These are phyloP conservation scores for Clarias batrachus DNA, from an alignment of 2,113 vertebrate genomes.

Conservation along the genomic window DNA sequence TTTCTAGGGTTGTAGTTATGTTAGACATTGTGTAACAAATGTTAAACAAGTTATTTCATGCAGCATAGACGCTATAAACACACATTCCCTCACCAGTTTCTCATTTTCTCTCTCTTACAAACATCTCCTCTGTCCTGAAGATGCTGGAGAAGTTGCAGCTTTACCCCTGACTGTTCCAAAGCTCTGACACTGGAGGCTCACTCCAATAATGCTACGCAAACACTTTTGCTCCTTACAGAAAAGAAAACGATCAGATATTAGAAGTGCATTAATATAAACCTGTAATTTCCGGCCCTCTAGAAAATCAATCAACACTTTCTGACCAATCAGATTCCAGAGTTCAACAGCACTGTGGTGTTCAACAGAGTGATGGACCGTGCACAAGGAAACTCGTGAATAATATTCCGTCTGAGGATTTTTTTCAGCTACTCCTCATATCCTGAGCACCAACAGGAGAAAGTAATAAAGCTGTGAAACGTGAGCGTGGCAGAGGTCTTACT, in stretches of 20 bases:
- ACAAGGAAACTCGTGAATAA: not conserved
- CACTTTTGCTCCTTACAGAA: not conserved
- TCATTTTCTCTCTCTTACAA: not conserved
- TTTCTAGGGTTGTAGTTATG: too few relatives aligned
- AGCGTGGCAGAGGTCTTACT: slow-evolving; percentile 21
- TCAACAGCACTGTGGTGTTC: not conserved
- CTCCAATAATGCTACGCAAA: not conserved
- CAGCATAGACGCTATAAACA: not conserved
- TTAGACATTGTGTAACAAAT: too few relatives aligned
- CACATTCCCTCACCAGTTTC: not conserved
- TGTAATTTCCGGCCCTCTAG: not conserved
- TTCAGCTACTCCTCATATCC: not conserved
- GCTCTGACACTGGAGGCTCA: not conserved
- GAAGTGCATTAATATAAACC: not conserved
- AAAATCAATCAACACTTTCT: not conserved
- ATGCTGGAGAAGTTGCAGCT: too few relatives aligned
- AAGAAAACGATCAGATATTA: not conserved
- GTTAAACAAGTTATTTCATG: not conserved
- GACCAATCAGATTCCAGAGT: not conserved
- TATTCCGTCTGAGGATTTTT: not conserved
- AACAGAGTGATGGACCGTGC: not conserved
- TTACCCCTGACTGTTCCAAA: not conserved
- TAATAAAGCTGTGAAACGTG: slow-evolving; percentile 15
- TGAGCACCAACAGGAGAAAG: slow-evolving; percentile 22
- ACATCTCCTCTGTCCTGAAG: not conserved